A percentile compares a stretch with the other conserved stretches of the same genome.
Evolutionary conservation across 2,888 invertebrate genomes (phyloP).

Genomic region (Pristionchus exspectatus): DNA sequence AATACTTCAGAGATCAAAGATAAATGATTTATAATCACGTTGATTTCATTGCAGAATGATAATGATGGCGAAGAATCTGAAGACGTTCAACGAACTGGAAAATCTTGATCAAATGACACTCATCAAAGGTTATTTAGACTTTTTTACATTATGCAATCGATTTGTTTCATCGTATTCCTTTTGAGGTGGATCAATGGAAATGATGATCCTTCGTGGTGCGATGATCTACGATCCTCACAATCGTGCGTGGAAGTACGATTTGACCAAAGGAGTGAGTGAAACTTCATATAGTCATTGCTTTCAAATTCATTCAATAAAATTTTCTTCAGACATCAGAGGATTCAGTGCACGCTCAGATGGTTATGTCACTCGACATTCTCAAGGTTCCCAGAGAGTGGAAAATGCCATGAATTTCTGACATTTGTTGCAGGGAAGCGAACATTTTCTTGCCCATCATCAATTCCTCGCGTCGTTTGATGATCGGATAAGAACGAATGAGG

Average conservation of each 20-base stretch:
- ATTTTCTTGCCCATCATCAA: slow-evolving; percentile 30
- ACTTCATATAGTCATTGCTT: not conserved
- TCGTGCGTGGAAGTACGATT: slow-evolving; percentile 88
- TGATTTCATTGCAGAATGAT: slow-evolving; percentile 82
- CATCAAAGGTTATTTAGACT: slow-evolving; percentile 90
- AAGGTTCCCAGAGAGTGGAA: not conserved
- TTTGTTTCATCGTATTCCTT: not conserved
- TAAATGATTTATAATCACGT: not conserved
- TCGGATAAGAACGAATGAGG: slow-evolving; percentile 52
- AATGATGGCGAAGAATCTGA: slow-evolving; percentile 83
- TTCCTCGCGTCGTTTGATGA: slow-evolving; percentile 53
- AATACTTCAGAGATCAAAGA: not conserved
- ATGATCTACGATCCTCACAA: slow-evolving; percentile 92
- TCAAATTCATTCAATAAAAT: not conserved
- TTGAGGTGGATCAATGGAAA: slow-evolving; percentile 90
- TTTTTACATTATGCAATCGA: too few relatives aligned
- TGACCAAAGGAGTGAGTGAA: slow-evolving; percentile 79
- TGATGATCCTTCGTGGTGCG: slow-evolving; percentile 94
- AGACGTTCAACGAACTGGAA: slow-evolving; percentile 92
- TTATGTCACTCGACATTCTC: slow-evolving; percentile 47
- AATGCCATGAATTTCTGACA: not conserved
- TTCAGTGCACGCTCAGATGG: slow-evolving; percentile 18
- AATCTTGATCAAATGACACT: slow-evolving; percentile 93
- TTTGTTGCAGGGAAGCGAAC: slow-evolving; percentile 52
- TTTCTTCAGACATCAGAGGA: slow-evolving; percentile 12